phyloP scores from a whole-genome alignment of 35 echinoderm and acorn worm species.

The Amphiura filiformis region DNA sequence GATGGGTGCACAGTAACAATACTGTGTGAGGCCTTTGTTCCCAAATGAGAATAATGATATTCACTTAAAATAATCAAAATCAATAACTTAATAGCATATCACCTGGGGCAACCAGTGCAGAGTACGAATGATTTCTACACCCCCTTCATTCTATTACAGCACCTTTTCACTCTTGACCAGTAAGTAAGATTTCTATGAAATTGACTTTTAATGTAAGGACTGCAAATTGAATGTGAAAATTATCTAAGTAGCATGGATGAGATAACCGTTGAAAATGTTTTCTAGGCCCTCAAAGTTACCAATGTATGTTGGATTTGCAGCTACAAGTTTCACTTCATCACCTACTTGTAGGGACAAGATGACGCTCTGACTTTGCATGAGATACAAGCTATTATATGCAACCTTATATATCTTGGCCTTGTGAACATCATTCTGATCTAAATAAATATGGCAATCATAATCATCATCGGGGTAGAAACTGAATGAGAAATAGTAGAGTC shows the following conservation, averaged over 20 bases:
- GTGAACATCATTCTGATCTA: background rate
- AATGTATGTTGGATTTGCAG: background rate
- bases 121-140: no score
- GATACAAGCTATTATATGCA: background rate
- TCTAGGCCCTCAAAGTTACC: background rate
- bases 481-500: slow-evolving; percentile 3
- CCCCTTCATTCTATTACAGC: no score
- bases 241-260: background rate
- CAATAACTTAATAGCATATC: no score
- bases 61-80: no score
- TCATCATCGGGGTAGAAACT: background rate
- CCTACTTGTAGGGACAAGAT: slow-evolving; percentile 1
- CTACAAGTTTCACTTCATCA: background rate
- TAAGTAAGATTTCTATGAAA: no score
- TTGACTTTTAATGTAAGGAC: no score
- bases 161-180: no score
- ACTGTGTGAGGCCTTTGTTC: no score
- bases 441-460: background rate
- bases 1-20: no score
- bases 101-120: no score
- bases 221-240: no score
- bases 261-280: background rate
- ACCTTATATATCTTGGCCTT: background rate
- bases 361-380: background rate
- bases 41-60: no score